Evolutionary conservation across 1,140 invertebrate species (phyloP), one percentile per base, ranked within the genome.

Genomic region (Lerema accius): DNA sequence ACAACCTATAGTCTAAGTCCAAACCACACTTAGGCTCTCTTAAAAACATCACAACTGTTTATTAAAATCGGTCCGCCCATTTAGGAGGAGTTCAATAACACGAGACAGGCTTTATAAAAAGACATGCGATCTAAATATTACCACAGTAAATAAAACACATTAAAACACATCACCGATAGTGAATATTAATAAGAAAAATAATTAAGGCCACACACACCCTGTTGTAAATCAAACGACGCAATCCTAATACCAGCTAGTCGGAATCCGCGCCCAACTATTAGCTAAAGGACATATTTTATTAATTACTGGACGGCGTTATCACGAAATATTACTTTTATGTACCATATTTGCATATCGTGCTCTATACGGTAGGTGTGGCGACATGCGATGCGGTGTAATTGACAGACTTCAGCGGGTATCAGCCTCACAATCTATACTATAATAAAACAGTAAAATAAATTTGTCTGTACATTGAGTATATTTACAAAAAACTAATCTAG

Each of bases 291-390:
- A 79, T 86, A 88, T 88, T 85, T 86, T 88, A 88, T 88, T 88
- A 88, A 88, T 88, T 86, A 86, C 82, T 63, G n/a, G 28, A 59
- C 66, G 46, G 53, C 70, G 76, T 69, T 86, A 86, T 86, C 82
- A 88, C 82, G 82, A 85, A 79, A 85, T 85, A 87, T 89, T 82
- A 82, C 80, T 76, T 89, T 88, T 89, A 86, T 85, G 82, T 86
- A 70, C 71, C 74, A 83, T 89, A 89, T 89, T 89, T 86, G 86
- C 86, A 89, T 89, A 86, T 80, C 79, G 82, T 82, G 78, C 76
- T 71, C 80, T 84, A 80, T 86, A 83, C 71, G 72, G 67, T 69
- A 75, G 86, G 84, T 45, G 86, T 67, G 83, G 73, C 68, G 42
- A 73, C 82, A 80, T 86, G 82, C 79, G 77, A 81, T 48, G 11